Conservation (phyloP, 2,113 vertebrate genomes). For the Vanacampus margaritifer region DNA sequence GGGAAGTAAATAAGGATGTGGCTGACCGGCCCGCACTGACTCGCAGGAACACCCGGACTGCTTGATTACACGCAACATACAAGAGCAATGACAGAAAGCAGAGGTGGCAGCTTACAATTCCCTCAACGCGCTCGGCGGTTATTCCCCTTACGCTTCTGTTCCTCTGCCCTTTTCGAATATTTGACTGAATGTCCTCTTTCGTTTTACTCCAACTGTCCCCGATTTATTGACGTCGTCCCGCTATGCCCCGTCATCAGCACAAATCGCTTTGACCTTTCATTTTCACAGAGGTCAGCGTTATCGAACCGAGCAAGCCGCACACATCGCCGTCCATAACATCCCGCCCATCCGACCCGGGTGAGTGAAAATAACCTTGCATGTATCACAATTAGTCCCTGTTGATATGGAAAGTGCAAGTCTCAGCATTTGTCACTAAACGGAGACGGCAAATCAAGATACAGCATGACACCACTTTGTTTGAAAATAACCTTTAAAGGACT, state of each 20-base stretch:
- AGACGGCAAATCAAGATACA: neutral
- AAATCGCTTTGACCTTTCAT: slow-evolving; percentile 60
- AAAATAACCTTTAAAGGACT: slow-evolving; percentile 1
- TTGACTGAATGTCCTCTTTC: neutral
- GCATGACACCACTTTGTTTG: neutral
- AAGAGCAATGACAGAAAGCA: slow-evolving; percentile 29
- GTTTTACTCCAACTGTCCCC: slow-evolving; percentile 12
- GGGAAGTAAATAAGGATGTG: slow-evolving; percentile 35
- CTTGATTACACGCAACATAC: slow-evolving; percentile 47
- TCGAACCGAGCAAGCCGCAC: slow-evolving; percentile 11
- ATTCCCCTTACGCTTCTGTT: neutral
- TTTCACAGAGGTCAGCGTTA: slow-evolving; percentile 31
- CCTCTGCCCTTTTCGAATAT: neutral
- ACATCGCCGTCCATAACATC: slow-evolving; percentile 9
- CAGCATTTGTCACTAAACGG: neutral
- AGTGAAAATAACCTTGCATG: slow-evolving; percentile 41
- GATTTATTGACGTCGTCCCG: slow-evolving; percentile 2
- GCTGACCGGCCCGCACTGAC: slow-evolving; percentile 32
- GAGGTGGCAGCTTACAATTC: slow-evolving; percentile 42
- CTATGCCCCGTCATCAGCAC: slow-evolving; percentile 48
- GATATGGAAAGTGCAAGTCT: slow-evolving; percentile 14
- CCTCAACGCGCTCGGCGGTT: slow-evolving; percentile 9
- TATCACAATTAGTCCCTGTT: slow-evolving; percentile 58
- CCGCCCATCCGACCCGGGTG: slow-evolving; percentile 3
- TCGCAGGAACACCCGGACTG: slow-evolving; percentile 23